Conservation (phyloP, 2,797 vertebrate species). For the Rhyacichthys aspro region DNA sequence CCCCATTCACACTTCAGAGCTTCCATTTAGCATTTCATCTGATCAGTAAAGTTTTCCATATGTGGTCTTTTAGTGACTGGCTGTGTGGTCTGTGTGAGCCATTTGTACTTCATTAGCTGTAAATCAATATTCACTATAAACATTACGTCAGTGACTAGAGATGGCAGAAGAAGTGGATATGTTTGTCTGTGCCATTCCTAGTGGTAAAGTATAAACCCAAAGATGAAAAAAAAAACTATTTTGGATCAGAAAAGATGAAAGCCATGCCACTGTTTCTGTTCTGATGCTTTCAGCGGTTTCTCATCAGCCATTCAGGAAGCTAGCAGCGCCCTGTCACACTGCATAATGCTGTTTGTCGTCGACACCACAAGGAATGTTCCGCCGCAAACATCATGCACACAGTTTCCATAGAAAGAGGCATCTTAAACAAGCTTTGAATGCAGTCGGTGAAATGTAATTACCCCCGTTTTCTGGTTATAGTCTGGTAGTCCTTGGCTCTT, state of each 20-base stretch:
- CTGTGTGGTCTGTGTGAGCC: neutral
- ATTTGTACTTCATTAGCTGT: neutral
- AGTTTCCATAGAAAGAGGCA: conserved; percentile 4
- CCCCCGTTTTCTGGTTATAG: neutral
- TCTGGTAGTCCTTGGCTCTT: neutral
- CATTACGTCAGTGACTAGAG: conserved; percentile 3
- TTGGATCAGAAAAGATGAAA: conserved; percentile 19
- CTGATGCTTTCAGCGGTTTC: conserved; percentile 17
- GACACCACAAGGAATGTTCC: conserved; percentile 11
- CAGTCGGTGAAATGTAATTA: conserved; percentile 3
- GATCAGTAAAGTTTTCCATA: neutral
- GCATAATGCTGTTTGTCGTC: conserved; percentile 8
- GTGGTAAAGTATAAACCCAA: conserved; percentile 26
- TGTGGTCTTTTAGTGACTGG: neutral
- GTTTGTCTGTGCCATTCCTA: conserved; percentile 36
- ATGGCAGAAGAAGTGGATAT: conserved; percentile 6
- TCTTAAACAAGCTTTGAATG: neutral
- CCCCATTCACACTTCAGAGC: neutral
- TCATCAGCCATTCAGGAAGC: conserved; percentile 8
- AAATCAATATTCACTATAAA: conserved; percentile 4
- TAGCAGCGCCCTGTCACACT: conserved; percentile 1
- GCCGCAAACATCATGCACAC: conserved; percentile 6
- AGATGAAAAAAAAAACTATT: conserved; percentile 13
- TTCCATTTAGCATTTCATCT: neutral
- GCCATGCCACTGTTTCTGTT: conserved; percentile 18